A percentile compares a stretch with the other conserved stretches of the same genome.
phyloP scores from a whole-genome alignment of 1,140 invertebrate species.

The Drosophila punjabiensis region DNA sequence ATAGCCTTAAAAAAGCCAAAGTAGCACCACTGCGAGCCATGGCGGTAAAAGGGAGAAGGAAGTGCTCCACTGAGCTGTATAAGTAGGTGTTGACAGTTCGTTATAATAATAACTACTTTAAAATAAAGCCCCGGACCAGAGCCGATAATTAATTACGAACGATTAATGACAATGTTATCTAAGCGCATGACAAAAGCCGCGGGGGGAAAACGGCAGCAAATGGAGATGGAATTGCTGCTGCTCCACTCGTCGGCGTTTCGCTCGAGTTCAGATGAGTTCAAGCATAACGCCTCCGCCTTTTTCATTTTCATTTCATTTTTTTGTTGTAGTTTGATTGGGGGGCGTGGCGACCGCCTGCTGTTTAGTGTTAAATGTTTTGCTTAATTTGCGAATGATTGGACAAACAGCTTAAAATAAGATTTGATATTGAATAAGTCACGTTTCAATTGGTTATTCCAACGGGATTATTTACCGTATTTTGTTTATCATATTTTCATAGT shows the following conservation, averaged over 20 bases:
- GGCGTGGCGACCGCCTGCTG: slow-evolving; percentile 44
- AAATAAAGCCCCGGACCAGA: slow-evolving; percentile 59
- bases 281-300: slow-evolving; percentile 35
- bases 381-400: slow-evolving; percentile 64
- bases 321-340: slow-evolving; percentile 7
- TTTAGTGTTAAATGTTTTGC: slow-evolving; percentile 42
- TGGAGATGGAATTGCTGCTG: slow-evolving; percentile 5
- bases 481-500: no score
- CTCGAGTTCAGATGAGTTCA: slow-evolving; percentile 67
- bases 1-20: slow-evolving; percentile 11
- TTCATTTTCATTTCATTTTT: not conserved
- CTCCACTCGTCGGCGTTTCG: slow-evolving; percentile 46
- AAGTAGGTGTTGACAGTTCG: slow-evolving; percentile 79
- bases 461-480: no score
- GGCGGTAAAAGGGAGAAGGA: not conserved
- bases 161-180: slow-evolving; percentile 78
- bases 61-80: slow-evolving; percentile 34
- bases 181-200: slow-evolving; percentile 66
- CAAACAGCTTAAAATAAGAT: no score
- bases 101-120: slow-evolving; percentile 79
- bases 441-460: no score
- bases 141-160: slow-evolving; percentile 77
- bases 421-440: no score
- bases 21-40: not conserved
- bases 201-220: slow-evolving; percentile 8